Evolutionary conservation across 2,797 vertebrate species (phyloP), one percentile per base, ranked within the genome.

Genomic region (Denticeps clupeoides): DNA sequence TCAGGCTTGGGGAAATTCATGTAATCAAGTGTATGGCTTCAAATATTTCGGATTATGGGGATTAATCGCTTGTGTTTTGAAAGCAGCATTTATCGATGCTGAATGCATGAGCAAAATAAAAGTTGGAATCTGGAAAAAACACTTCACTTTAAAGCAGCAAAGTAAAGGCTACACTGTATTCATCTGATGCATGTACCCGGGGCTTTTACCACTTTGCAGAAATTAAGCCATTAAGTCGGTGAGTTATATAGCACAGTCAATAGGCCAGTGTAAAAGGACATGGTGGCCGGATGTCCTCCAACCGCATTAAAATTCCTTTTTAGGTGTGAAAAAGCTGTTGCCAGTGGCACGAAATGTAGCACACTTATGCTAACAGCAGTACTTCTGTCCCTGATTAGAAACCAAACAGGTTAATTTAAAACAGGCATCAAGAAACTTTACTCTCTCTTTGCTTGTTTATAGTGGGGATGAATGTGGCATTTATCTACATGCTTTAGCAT

Each of bases 11-110:
- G 64, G 55, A 58, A 64, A 70, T 58, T 72, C 56, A 52, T 70
- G 70, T 60, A 64, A 71, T 74, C 63, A 67, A 70, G 51, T 59
- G 49, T 47, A 55, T 62, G 63, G 65, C 50, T 29, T 62, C 38
- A 62, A 61, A 71, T 65, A 56, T 67, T 69, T 42, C 28, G 64
- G 53, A 71, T 72, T 53, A 56, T 45, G 51, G 45, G 41, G 7
- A 28, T 58, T 33, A 47, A 44, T 29, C 49, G 23, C 43, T 13
- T 7, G 3, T 53, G 58, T 67, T 57, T 38, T n/a, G n/a, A n/a
- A 5, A 53, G 22, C 3, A 53, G 45, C 25, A 53, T 42, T 24
- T 26, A 35, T 63, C 48, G 67, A 69, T 57, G 49, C 21, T 47
- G 63, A 68, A 66, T 55, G 51, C 10, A 45, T 41, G 32, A 45